phyloP scores from a whole-genome alignment of 2,113 vertebrate genomes.

The Myrmecophaga tridactyla region DNA sequence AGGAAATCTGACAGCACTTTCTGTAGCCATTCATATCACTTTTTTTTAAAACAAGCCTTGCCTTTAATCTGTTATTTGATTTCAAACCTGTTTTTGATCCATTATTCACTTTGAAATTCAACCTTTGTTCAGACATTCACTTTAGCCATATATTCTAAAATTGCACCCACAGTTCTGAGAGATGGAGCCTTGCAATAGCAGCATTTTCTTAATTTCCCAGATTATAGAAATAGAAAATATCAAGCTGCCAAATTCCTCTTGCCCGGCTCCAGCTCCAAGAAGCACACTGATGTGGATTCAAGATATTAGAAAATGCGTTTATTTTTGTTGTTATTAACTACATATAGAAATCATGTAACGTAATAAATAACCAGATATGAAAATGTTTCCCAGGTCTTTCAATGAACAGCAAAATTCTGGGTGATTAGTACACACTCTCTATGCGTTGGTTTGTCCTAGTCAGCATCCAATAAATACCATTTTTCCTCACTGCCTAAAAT shows the following conservation, averaged over 20 bases:
- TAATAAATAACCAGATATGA: not conserved
- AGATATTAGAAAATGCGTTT: not conserved
- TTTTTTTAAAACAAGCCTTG: slow-evolving; percentile 58
- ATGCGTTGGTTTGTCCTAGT: not conserved
- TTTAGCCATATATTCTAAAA: slow-evolving; percentile 51
- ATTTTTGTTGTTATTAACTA: not conserved
- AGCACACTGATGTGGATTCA: not conserved
- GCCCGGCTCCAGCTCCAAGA: not conserved
- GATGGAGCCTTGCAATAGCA: not conserved
- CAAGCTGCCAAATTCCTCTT: not conserved
- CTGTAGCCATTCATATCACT: slow-evolving; percentile 56
- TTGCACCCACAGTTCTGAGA: slow-evolving; percentile 20
- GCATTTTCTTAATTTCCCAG: slow-evolving; percentile 44
- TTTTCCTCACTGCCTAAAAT: not conserved
- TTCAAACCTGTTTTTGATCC: slow-evolving; percentile 74
- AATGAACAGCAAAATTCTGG: not conserved
- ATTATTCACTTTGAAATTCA: slow-evolving; percentile 77
- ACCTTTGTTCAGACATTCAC: slow-evolving; percentile 62
- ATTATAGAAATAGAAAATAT: not conserved
- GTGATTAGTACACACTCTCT: not conserved
- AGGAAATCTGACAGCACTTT: slow-evolving; percentile 50
- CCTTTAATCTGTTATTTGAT: slow-evolving; percentile 76
- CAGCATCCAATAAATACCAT: not conserved
- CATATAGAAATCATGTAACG: not conserved
- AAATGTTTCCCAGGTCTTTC: not conserved